Base-by-base conservation (phyloP, 2,888 invertebrate species). In the Hypomecis punctinalis region DNA sequence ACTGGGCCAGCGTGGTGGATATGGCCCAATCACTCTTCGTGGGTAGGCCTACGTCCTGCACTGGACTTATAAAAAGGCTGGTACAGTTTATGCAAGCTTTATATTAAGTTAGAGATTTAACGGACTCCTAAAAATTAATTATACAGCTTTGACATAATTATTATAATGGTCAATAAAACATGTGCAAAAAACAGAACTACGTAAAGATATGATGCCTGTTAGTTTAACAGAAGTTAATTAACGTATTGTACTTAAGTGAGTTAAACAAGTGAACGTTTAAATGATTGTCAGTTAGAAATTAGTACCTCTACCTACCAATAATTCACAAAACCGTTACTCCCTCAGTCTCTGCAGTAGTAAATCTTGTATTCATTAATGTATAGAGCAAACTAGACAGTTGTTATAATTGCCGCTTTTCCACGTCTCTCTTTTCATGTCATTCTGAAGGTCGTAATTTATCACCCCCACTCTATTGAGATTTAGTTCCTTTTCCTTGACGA, bases 321-420 rank as follows among this genome's bases (percentile, higher is more conserved):
- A 39, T 48, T 36, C 9, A 48, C 36, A 48, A 6, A 2, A 36
- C 33, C 10, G 35, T 47, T 47, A 13, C 36, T 11, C 11, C 37
- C 8, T 51, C 49, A 39, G 6, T 6, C 9, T 8, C 39, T 39
- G 39, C 9, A 8, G 8, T 13, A 37, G 11, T 51, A 51, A 51
- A 51, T 51, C 37, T 13, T 37, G 8, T 9, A 9, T 11, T 36
- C 8, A 51, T 51, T 37, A 11, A 37, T 11, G 11, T 35, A 4
- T 11, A 23, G 5, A 42, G 40, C 5, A 39, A 39, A 40, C 40
- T 40, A 11, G 57, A 40, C n/a, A 57, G 40, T n/a, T 57, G n/a
- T 11, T 23, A 33, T 48, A 11, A 40, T 57, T 48, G 40, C 35
- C 13, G 8, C 56, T 37, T 51, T 51, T 37, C 37, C 37, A 37